These are phyloP conservation scores for Junonia oenone DNA, from an alignment of 2,888 invertebrate species.

Conservation along the genomic window DNA sequence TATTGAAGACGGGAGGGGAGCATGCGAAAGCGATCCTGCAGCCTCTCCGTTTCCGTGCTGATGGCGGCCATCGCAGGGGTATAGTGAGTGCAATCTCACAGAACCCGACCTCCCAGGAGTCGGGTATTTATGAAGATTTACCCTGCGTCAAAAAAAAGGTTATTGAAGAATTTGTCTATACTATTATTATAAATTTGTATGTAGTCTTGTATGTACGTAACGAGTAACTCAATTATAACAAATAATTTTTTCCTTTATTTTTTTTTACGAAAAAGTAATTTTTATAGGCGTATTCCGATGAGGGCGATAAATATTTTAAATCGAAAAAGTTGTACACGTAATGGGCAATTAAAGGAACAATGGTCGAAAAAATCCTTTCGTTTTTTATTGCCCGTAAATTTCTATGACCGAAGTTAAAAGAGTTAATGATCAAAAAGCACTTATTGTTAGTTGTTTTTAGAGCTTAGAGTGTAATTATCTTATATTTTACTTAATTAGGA, in stretches of 20 bases:
- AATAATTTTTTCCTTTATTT: not conserved
- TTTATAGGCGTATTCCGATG: not conserved
- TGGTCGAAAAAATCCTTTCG: not conserved
- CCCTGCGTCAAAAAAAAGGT: no score
- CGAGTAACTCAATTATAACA: no score
- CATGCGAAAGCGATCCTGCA: no score
- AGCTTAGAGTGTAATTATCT: not conserved
- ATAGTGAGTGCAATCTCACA: no score
- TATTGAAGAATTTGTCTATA: no score
- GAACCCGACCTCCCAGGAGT: no score
- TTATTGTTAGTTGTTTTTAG: not conserved
- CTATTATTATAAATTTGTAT: no score
- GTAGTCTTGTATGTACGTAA: no score
- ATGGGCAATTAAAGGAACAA: conserved; percentile 13
- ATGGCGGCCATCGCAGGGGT: no score
- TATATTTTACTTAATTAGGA: not conserved
- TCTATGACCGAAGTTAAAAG: not conserved
- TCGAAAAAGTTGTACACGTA: conserved; percentile 8
- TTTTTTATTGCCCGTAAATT: conserved; percentile 1
- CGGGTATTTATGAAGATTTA: no score
- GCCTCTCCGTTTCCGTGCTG: no score
- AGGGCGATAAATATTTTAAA: conserved; percentile 11
- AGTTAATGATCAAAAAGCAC: not conserved
- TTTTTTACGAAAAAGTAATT: not conserved
- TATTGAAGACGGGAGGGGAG: no score